phyloP scores from a whole-genome alignment of 1,140 invertebrate genomes.

The Wasmannia auropunctata region DNA sequence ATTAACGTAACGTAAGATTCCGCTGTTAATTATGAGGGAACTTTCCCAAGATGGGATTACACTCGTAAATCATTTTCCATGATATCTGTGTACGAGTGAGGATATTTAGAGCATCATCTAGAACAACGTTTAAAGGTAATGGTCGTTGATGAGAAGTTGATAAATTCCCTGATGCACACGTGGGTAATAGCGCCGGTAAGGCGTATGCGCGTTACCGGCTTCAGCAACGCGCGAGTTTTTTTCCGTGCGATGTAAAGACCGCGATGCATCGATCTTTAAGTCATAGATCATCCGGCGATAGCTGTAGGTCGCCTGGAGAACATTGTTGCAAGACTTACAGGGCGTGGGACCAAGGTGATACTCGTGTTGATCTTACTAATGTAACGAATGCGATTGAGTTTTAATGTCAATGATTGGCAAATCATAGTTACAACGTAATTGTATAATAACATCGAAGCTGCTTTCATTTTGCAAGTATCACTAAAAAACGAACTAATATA shows the following conservation, averaged over 20 bases:
- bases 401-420: constrained; percentile 18
- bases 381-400: neutral
- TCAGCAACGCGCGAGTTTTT: neutral
- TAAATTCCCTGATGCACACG: constrained; percentile 32
- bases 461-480: neutral
- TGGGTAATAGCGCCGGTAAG: neutral
- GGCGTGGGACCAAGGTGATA: constrained; percentile 34
- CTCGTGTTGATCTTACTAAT: neutral
- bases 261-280: constrained; percentile 20
- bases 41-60: constrained; percentile 23
- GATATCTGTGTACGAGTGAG: neutral
- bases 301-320: constrained; percentile 15
- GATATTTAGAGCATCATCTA: constrained; percentile 25
- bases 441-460: neutral
- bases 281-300: constrained; percentile 53
- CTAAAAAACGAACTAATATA: neutral
- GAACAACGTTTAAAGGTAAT: constrained; percentile 17
- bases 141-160: constrained; percentile 48
- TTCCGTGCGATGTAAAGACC: neutral
- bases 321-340: constrained; percentile 11
- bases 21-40: constrained; percentile 27
- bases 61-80: constrained; percentile 46
- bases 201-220: constrained; percentile 27
- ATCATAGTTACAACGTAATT: neutral
- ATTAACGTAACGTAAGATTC: constrained; percentile 34